phyloP scores from a whole-genome alignment of 2,797 vertebrate genomes.

The Aythya fuligula region DNA sequence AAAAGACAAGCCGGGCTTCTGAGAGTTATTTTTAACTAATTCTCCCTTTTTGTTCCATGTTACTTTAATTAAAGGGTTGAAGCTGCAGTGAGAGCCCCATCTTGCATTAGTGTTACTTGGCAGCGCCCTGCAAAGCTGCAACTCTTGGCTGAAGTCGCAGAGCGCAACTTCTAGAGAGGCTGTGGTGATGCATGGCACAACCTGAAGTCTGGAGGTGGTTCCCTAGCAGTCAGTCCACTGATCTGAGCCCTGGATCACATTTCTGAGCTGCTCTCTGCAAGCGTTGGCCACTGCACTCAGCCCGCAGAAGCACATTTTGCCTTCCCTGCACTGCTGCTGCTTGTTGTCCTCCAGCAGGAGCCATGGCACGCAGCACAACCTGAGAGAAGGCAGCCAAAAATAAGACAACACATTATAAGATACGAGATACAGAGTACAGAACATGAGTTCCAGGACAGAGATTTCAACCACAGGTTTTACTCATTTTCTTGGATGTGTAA shows the following conservation, averaged over 20 bases:
- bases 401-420: not conserved
- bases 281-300: not conserved
- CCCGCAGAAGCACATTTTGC: not conserved
- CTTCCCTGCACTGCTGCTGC: no score
- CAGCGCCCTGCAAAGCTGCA: not conserved
- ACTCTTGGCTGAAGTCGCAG: not conserved
- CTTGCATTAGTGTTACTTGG: not conserved
- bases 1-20: not conserved
- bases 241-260: not conserved
- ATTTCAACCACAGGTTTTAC: not conserved
- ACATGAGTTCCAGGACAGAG: not conserved
- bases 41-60: not conserved
- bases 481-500: not conserved
- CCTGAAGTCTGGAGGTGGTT: not conserved
- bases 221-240: not conserved
- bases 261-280: not conserved
- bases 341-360: not conserved
- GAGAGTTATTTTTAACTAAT: slow-evolving; percentile 56
- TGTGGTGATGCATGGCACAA: not conserved
- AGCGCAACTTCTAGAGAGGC: not conserved
- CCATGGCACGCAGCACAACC: rapidly evolving
- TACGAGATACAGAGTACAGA: not conserved
- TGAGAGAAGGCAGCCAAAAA: not conserved
- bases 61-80: slow-evolving; percentile 39
- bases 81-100: not conserved